Base-by-base conservation (phyloP, 2,113 vertebrate species). In the Myotis davidii region DNA sequence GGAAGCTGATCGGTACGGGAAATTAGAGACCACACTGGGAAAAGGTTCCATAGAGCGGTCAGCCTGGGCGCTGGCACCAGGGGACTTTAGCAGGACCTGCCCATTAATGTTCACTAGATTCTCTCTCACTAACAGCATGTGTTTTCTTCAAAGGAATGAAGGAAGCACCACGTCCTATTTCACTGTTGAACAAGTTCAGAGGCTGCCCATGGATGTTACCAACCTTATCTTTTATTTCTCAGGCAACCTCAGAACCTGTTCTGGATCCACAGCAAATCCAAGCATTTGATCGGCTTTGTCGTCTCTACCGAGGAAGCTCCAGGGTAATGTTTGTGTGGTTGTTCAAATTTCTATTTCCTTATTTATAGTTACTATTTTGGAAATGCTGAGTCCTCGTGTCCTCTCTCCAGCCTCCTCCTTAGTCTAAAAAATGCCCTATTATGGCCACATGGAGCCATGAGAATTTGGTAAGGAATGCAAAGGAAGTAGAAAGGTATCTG, bases 181-280 rank as follows among this genome's bases (percentile, higher is more conserved):
- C 52, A 3, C 32, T 1, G 0, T 3, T 25, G 39, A 23, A 25
- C 70, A 12, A 42, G 56, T 9, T 12, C 61, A 70, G 74, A 74
- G 69, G 16, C 70, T 48, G 10, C 39, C 13, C 20, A 0, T 9
- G n/a, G 39, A 6, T 61, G 45, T 73, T 72, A 54, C 21, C 97
- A 56, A 98, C 82, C 93, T 88, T 77, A 4, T 74, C 11, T 82
- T 93, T 86, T 94, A n/a, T 97, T 96, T 79, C 85, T 42, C 98
- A 99, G 99, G 90, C 98, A 70, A 97, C 97, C 59, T 97, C 98
- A 32, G 99, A 99, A 77, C 98, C 98, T 6, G 94, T 96, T 6
- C 89, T 99, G 97, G 99, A 99, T 95, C 98, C 98, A 79, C 99
- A 99, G 97, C 99, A 99, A 98, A 98, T 99, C 64, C 99, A 99